Percentiles rank a stretch among this genome's conserved stretches.
phyloP scores from a whole-genome alignment of 2,797 vertebrate species.

The Phoeniculus purpureus region DNA sequence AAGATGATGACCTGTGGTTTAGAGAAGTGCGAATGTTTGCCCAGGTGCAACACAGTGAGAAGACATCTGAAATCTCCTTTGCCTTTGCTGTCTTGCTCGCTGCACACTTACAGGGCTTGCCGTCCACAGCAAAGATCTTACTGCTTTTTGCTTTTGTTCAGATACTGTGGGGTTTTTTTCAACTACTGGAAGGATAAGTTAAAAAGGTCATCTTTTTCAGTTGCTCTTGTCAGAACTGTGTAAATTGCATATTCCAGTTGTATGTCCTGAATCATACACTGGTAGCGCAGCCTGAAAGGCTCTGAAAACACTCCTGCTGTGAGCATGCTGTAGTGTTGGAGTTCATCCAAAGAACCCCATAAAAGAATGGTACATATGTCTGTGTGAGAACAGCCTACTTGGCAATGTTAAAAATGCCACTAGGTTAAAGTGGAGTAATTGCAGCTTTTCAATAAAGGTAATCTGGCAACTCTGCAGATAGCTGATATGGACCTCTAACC shows the following conservation, averaged over 20 bases:
- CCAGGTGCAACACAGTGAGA: neutral
- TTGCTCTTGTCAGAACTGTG: conserved; percentile 9
- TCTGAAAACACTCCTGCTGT: conserved; percentile 46
- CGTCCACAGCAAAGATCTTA: neutral
- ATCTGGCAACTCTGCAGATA: conserved; percentile 52
- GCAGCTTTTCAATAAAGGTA: conserved; percentile 54
- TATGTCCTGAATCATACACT: conserved; percentile 30
- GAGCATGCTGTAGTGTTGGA: conserved; percentile 33
- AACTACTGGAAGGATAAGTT: neutral
- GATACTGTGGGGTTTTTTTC: neutral
- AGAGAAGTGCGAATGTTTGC: neutral
- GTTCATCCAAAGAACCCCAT: conserved; percentile 53
- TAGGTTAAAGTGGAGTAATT: conserved; percentile 48
- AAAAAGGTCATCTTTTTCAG: neutral
- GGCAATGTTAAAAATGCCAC: conserved; percentile 54
- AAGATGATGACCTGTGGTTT: neutral
- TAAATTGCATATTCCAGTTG: conserved; percentile 15
- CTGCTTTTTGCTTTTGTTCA: conserved; percentile 6
- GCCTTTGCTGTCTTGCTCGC: neutral
- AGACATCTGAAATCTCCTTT: neutral
- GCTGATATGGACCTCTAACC: conserved; percentile 26
- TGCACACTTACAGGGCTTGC: neutral
- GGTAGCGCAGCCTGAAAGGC: neutral
- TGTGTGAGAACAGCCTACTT: conserved; percentile 62
- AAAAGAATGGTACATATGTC: conserved; percentile 65